A percentile compares a stretch with the other conserved stretches of the same genome.
phyloP scores from a whole-genome alignment of 1,140 invertebrate species.

The Ceratosolen fusciceps region DNA sequence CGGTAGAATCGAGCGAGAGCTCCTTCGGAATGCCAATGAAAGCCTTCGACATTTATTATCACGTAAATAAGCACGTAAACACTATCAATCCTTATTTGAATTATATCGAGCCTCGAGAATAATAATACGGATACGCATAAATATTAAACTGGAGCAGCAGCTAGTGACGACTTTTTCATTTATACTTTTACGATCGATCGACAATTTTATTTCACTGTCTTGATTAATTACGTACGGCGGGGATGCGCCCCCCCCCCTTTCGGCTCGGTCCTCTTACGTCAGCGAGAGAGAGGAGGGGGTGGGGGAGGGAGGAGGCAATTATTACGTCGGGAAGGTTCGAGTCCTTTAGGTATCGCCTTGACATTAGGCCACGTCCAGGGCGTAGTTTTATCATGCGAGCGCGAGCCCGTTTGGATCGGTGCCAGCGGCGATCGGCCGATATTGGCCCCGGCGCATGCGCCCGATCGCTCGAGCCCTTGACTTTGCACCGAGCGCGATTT shows the following conservation, averaged over 20 bases:
- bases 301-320: neutral
- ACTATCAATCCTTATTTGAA: neutral
- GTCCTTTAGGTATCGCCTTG: slow-evolving; percentile 12
- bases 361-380: neutral
- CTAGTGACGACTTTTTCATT: neutral
- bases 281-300: neutral
- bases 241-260: neutral
- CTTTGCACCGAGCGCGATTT: neutral
- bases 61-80: neutral
- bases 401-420: slow-evolving; percentile 16
- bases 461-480: neutral
- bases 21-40: neutral
- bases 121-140: neutral
- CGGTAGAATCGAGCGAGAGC: too few species aligned
- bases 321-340: neutral
- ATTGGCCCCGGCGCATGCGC: neutral
- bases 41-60: neutral
- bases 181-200: neutral
- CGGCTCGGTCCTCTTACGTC: neutral
- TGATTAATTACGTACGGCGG: neutral
- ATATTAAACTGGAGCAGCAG: neutral
- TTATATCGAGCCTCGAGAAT: neutral
- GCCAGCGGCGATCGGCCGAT: slow-evolving; percentile 16
- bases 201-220: neutral
- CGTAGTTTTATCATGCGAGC: slow-evolving; percentile 4